Base-by-base conservation (phyloP, 1,140 invertebrate genomes). In the Aphaenogaster floridana region DNA sequence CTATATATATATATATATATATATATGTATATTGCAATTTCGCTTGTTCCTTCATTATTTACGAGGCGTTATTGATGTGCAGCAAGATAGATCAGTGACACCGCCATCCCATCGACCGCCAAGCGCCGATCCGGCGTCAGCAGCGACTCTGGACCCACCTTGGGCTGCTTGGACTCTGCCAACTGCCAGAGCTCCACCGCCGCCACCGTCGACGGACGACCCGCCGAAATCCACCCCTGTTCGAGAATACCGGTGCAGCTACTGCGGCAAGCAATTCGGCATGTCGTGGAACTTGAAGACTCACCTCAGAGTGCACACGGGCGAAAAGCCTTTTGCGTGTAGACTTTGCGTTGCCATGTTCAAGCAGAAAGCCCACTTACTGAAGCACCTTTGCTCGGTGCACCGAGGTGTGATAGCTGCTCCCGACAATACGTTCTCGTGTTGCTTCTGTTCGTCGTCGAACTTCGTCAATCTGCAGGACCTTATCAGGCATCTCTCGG, bases 251-350 rank as follows among this genome's bases (percentile, higher is more conserved):
- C 96, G 97, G 63, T 98, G 98, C 93, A 97, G 97, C 93, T 98
- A 98, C 94, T 98, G 98, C 94, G 97, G 97, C 45, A 98, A 98
- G 95, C 97, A 98, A 93, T 98, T 98, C 92, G 98, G 97, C 52
- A 98, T 98, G 97, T 98, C 97, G 1, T 98, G 98, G 98, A 98
- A 98, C 96, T 96, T 98, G 88, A 98, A 98, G 94, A 98, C 98
- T 64, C 98, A 98, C 95, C 95, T 98, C 52, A 96, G 98, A 93
- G 97, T 98, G 17, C 98, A 98, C 93, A 98, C 98, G 0, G 98
- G 98, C 66, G 98, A 98, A 90, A 98, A 98, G 93, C 98, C 98
- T 6, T 98, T 98, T 91, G 98, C 97, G 59, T 98, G 98, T 96
- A 96, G 97, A 88, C 96, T 98, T 1, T 98, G 98, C 93, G 97